Evolutionary conservation across 2,797 vertebrate genomes (phyloP).

Genomic region (Sebastes steindachneri): DNA sequence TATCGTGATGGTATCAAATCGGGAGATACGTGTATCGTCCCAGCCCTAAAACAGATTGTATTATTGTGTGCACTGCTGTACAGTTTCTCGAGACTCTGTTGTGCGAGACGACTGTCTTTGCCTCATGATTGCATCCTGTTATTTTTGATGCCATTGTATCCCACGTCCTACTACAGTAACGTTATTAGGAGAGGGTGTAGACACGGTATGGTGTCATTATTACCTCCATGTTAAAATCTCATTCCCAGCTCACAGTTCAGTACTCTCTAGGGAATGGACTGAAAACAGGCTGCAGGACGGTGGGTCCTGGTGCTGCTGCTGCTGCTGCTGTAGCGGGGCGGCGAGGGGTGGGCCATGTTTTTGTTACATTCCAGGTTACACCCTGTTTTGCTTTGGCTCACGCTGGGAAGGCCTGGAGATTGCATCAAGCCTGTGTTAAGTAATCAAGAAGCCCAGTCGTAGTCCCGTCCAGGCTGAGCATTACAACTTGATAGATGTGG

Average conservation of each 20-base stretch:
- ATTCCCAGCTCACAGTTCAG: constrained; percentile 20
- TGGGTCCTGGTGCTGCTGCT: constrained; percentile 24
- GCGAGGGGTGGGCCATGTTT: constrained; percentile 54
- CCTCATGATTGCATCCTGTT: constrained; percentile 51
- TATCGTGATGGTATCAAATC: accelerated
- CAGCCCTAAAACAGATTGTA: not conserved
- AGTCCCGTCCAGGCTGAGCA: not conserved
- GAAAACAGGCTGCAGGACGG: constrained; percentile 29
- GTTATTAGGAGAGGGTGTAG: constrained; percentile 19
- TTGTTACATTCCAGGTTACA: constrained; percentile 79
- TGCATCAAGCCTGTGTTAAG: constrained; percentile 72
- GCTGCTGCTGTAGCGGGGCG: constrained; percentile 12
- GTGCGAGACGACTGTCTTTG: not conserved
- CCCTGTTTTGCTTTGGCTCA: constrained; percentile 75
- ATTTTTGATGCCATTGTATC: constrained; percentile 41
- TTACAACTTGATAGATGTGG: constrained; percentile 6
- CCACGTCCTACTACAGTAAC: constrained; percentile 16
- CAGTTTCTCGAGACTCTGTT: not conserved
- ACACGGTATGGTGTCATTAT: constrained; percentile 24
- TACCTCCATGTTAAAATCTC: constrained; percentile 28
- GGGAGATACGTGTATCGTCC: too few species aligned
- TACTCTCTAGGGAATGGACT: constrained; percentile 20
- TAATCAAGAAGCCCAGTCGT: constrained; percentile 35
- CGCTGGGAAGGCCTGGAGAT: constrained; percentile 51
- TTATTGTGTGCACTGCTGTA: not conserved